Evolutionary conservation across 2,888 invertebrate genomes (phyloP), one percentile per base, ranked within the genome.

Genomic region (Caenorhabditis zanzibari): DNA sequence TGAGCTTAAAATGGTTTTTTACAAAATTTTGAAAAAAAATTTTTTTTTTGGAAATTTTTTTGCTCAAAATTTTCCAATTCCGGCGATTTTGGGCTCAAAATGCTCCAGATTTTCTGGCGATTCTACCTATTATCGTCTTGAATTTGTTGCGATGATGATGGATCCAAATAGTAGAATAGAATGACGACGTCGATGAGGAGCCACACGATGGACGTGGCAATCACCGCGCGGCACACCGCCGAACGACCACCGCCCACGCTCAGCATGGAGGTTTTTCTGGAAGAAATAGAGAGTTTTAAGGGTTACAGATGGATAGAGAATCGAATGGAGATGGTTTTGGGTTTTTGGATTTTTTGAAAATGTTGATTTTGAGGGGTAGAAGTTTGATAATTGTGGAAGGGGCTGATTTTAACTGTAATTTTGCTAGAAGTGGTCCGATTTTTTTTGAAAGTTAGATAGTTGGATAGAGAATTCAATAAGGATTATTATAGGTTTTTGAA

Each of bases 181-280:
- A 92, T 80, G 64, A 91, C 81, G 19, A 90, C 88, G 74, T 91
- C 91, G 41, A 92, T 64, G 59, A 92, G 75, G 61, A 92, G 68
- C 92, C 92, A 92, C 54, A 90, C 88, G 16, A 92, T 86, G 44
- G 91, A 92, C 24, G 92, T 92, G 74, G 90, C 86, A 56, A 92
- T 85, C 26, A 92, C 86, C 32, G 92, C 92, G 44, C 90, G 86
- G 81, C 91, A 92, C n/a, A 90, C 89, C 66, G 91, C 90, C 80
- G 91, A 86, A 52, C 90, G 86, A 44, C 85, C 84, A 68, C 73
- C 82, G 63, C 77, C 74, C 3, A 80, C 73, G 28, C 80, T 74
- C 72, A 79, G 68, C 76, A 77, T 64, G 59, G 35, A 22, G 10
- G 44, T 12, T 0, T n/a, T n/a, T 47, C 38, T 38, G 38, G 1